phyloP scores from a whole-genome alignment of 2,797 vertebrate genomes.

The Gymnocypris eckloni region DNA sequence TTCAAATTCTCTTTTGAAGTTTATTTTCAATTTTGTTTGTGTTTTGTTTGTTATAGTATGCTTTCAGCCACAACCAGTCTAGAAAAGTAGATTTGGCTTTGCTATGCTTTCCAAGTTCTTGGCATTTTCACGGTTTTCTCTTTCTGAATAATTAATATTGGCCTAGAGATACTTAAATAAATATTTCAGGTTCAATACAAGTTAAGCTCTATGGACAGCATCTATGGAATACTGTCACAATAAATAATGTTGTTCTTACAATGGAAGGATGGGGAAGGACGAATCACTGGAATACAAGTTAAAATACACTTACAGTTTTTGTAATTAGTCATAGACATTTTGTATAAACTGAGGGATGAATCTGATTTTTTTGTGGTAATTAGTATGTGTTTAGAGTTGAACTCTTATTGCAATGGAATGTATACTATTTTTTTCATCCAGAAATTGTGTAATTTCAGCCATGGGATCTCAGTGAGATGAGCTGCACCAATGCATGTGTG shows the following conservation, averaged over 20 bases:
- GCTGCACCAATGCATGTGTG: not conserved
- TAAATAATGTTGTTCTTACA: not conserved
- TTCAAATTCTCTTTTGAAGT: not conserved
- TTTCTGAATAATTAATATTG: not conserved
- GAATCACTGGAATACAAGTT: not conserved
- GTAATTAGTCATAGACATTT: not conserved
- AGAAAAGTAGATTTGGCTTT: not conserved
- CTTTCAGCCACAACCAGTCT: not conserved
- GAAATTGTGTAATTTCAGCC: constrained; percentile 1
- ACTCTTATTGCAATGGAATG: not conserved
- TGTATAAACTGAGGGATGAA: not conserved
- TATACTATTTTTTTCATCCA: not conserved
- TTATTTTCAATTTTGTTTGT: not conserved
- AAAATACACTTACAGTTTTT: not conserved
- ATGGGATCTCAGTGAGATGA: not conserved
- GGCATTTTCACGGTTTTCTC: not conserved
- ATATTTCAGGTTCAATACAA: not conserved
- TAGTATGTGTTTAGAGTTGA: not conserved
- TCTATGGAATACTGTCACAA: not conserved
- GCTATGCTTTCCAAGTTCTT: not conserved
- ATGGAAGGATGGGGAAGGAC: not conserved
- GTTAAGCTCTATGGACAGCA: not conserved
- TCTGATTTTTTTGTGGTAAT: not conserved
- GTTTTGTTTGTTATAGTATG: not conserved
- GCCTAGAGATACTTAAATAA: not conserved